Conservation (phyloP, 2,888 invertebrate genomes). For the Acrobasis repandana region DNA sequence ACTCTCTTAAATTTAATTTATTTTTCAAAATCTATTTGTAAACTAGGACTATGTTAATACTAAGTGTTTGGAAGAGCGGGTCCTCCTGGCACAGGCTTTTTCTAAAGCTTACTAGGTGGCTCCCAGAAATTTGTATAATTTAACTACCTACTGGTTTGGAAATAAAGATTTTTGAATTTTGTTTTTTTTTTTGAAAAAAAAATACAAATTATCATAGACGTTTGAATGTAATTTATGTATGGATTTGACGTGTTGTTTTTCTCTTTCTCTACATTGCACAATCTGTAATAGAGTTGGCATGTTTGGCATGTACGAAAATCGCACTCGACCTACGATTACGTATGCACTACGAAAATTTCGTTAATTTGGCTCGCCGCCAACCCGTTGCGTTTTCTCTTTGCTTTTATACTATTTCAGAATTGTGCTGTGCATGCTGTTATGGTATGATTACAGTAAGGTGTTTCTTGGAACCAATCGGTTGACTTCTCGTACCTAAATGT, state of each 20-base stretch:
- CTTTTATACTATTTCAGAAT: conserved; percentile 64
- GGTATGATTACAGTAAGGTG: conserved; percentile 47
- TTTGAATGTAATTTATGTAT: background rate
- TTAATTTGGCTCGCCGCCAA: conserved; percentile 59
- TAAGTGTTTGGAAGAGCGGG: too few relatives aligned
- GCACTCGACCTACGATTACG: conserved; percentile 45
- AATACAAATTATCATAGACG: too few relatives aligned
- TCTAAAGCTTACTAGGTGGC: too few relatives aligned
- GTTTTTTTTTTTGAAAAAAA: too few relatives aligned
- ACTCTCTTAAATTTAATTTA: too few relatives aligned
- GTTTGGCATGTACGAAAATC: conserved; percentile 15
- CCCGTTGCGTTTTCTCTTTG: conserved; percentile 57
- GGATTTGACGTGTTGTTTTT: background rate
- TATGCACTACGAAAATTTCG: conserved; percentile 59
- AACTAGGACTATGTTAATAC: too few relatives aligned
- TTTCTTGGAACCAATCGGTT: conserved; percentile 40
- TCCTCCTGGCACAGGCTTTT: too few relatives aligned
- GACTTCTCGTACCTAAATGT: conserved; percentile 21
- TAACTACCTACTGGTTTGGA: too few relatives aligned
- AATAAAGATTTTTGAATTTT: too few relatives aligned
- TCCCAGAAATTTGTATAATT: too few relatives aligned
- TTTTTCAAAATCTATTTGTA: too few relatives aligned
- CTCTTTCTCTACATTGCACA: background rate
- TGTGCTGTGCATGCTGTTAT: conserved; percentile 60
- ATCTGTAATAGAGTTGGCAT: conserved; percentile 2